Evolutionary conservation across 2,888 invertebrate species (phyloP).

Genomic region (Caenorhabditis sp.): DNA sequence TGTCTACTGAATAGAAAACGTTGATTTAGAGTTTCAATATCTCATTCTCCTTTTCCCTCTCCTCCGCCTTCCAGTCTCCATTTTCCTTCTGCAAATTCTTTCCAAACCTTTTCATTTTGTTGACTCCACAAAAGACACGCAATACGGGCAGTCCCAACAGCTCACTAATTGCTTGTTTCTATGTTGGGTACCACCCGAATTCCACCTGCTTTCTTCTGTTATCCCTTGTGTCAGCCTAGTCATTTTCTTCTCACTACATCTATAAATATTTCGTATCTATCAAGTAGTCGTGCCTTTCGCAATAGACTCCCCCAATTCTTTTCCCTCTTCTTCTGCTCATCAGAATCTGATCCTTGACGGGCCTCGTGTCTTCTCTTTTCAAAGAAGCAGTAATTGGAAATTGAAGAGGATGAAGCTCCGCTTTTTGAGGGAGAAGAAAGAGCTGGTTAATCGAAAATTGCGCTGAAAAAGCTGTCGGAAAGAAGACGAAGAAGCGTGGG

Average conservation of each 20-base stretch:
- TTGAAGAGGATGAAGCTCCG: slow-evolving; percentile 40
- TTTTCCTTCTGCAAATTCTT: background rate
- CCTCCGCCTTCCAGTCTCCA: background rate
- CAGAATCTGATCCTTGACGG: slow-evolving; percentile 59
- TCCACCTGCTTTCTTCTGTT: slow-evolving; percentile 32
- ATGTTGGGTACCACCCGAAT: slow-evolving; percentile 15
- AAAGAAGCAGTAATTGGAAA: slow-evolving; percentile 59
- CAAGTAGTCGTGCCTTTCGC: slow-evolving; percentile 11
- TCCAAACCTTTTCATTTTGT: slow-evolving; percentile 21
- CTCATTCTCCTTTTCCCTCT: background rate
- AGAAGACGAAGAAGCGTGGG: slow-evolving; percentile 49
- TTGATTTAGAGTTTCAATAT: background rate
- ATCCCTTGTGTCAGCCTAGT: background rate
- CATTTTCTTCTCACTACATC: slow-evolving; percentile 3
- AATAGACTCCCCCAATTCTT: slow-evolving; percentile 8
- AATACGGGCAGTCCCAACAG: slow-evolving; percentile 12
- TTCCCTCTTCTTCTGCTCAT: slow-evolving; percentile 17
- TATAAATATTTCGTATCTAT: slow-evolving; percentile 26
- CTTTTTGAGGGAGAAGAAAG: slow-evolving; percentile 26
- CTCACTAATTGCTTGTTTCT: slow-evolving; percentile 44
- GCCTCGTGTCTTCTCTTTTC: slow-evolving; percentile 33
- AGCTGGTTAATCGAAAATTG: slow-evolving; percentile 62
- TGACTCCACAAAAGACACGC: slow-evolving; percentile 36
- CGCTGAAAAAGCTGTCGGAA: slow-evolving; percentile 36
- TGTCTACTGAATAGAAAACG: background rate